A percentile compares a stretch with the other conserved stretches of the same genome.
Evolutionary conservation across 2,888 invertebrate genomes (phyloP).

Genomic region (Bimastos eiseni): DNA sequence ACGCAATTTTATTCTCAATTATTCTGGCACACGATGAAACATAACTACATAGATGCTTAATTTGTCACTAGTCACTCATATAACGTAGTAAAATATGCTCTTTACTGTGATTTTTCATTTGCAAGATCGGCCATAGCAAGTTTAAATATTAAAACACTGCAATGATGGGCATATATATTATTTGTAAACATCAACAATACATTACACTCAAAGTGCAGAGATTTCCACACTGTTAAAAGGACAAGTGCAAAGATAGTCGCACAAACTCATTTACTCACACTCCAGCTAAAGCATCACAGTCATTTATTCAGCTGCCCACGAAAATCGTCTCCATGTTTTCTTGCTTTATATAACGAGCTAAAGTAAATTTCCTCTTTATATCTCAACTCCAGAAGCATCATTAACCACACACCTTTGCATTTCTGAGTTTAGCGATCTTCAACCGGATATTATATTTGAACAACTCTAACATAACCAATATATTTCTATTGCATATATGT

Average conservation of each 20-base stretch:
- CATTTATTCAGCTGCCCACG: neutral
- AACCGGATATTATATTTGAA: neutral
- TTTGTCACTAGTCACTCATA: neutral
- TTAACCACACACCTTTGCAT: too few species aligned
- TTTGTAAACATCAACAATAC: neutral
- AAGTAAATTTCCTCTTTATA: neutral
- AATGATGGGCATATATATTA: neutral
- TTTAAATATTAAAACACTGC: neutral
- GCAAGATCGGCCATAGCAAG: neutral
- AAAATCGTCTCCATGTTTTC: neutral
- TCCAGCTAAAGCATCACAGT: neutral
- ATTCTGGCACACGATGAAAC: too few species aligned
- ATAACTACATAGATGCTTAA: too few species aligned
- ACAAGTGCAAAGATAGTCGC: too few species aligned
- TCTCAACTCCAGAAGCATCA: neutral
- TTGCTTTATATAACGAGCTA: neutral
- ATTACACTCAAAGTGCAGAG: too few species aligned
- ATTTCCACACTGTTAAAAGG: too few species aligned
- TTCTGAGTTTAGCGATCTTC: neutral
- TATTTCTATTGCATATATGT: neutral
- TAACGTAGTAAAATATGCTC: neutral
- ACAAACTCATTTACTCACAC: neutral
- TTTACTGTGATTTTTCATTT: neutral
- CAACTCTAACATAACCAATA: neutral
- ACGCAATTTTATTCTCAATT: neutral